Percentiles rank a stretch among this genome's conserved stretches.
These are phyloP conservation scores for Spodoptera litura DNA, from an alignment of 1,140 invertebrate species.

Conservation along the genomic window DNA sequence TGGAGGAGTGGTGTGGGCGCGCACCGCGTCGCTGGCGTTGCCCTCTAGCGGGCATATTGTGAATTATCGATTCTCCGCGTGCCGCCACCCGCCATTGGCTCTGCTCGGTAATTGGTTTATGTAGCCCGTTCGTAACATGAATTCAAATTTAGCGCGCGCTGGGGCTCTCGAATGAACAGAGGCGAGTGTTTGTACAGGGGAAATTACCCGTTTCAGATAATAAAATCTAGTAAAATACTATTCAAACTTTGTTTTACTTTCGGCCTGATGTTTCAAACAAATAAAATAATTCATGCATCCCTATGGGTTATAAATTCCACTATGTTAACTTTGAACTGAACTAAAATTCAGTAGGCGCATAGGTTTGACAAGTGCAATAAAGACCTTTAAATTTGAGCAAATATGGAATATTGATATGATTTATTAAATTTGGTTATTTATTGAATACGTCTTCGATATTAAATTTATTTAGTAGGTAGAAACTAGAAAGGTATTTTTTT, in stretches of 20 bases:
- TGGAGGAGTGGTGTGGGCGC: constrained; percentile 83
- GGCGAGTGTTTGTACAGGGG: constrained; percentile 73
- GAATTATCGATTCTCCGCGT: constrained; percentile 86
- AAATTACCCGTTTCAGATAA: constrained; percentile 80
- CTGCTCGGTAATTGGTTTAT: constrained; percentile 83
- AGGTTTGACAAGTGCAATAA: not conserved
- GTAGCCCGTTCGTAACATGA: constrained; percentile 82
- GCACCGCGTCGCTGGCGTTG: constrained; percentile 77
- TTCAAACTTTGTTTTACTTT: constrained; percentile 73
- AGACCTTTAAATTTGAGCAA: not conserved
- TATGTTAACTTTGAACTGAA: not conserved
- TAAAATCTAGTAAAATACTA: constrained; percentile 79
- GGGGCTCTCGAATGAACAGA: constrained; percentile 75
- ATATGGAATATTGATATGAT: too few relatives aligned
- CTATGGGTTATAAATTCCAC: constrained; percentile 14
- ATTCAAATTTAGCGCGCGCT: constrained; percentile 85
- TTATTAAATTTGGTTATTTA: too few relatives aligned
- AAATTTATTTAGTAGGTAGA: too few relatives aligned
- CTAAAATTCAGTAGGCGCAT: not conserved
- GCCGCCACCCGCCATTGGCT: constrained; percentile 81
- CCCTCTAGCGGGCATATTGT: constrained; percentile 85
- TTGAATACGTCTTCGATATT: too few relatives aligned
- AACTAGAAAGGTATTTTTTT: too few relatives aligned
- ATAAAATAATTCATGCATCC: constrained; percentile 48
- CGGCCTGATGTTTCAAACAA: constrained; percentile 54